Percentiles rank a stretch among this genome's conserved stretches.
These are phyloP conservation scores for Takifugu flavidus DNA, from an alignment of 2,113 vertebrate genomes.

Conservation along the genomic window DNA sequence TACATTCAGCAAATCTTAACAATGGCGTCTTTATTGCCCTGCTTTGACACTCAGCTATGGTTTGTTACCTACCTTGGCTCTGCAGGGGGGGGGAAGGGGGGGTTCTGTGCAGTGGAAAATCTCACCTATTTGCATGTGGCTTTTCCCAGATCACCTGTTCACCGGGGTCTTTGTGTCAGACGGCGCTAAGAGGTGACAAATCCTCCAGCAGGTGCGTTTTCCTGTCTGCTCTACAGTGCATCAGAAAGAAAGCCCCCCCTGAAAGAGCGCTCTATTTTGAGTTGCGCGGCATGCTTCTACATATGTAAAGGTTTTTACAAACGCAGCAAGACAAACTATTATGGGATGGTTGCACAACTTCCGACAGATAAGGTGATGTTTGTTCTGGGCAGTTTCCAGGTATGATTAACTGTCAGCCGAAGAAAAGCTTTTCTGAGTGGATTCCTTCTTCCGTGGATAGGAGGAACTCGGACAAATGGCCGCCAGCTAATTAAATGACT, in stretches of 20 bases:
- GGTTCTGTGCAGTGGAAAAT: too few species aligned
- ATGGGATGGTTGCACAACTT: background rate
- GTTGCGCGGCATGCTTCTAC: too few species aligned
- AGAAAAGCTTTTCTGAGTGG: conserved; percentile 5
- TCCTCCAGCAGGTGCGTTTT: background rate
- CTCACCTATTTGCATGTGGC: too few species aligned
- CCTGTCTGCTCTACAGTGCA: background rate
- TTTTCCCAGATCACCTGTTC: conserved; percentile 23
- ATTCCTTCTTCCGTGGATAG: background rate
- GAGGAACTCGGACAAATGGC: background rate
- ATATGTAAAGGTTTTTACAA: background rate
- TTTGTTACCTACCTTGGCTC: too few species aligned
- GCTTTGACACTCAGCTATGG: too few species aligned
- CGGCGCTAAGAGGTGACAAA: conserved; percentile 9
- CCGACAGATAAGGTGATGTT: conserved; percentile 13
- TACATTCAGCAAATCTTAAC: background rate
- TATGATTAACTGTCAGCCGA: conserved; percentile 16
- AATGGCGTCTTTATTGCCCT: too few species aligned
- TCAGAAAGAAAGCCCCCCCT: background rate
- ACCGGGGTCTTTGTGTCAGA: conserved; percentile 4
- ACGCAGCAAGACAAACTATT: background rate
- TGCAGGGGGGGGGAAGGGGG: background rate
- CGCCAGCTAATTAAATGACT: conserved; percentile 5
- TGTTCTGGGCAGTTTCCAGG: conserved; percentile 16
- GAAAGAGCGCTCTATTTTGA: background rate